A percentile compares a stretch with the other conserved stretches of the same genome.
Evolutionary conservation across 2,797 vertebrate species (phyloP).

Genomic region (Galagoides demidoff): DNA sequence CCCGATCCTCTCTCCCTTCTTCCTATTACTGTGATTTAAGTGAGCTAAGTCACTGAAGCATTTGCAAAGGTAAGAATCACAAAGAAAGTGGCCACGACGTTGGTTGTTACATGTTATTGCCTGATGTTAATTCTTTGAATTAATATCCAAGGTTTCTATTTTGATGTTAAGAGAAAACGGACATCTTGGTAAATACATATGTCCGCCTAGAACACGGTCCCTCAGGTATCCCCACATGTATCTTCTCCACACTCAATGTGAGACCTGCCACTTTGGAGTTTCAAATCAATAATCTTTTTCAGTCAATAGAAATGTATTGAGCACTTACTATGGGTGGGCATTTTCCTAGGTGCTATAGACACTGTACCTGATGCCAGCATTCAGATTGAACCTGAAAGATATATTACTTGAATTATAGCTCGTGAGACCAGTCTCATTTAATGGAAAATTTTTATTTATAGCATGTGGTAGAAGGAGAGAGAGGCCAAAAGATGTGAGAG

Average conservation of each 20-base stretch:
- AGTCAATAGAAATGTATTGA: conserved; percentile 25
- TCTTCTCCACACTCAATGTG: background rate
- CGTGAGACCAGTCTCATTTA: background rate
- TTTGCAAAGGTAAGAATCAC: background rate
- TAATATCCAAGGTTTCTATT: background rate
- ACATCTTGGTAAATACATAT: background rate
- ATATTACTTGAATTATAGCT: conserved; percentile 33
- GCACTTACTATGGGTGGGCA: background rate
- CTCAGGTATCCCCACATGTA: background rate
- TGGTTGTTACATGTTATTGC: background rate
- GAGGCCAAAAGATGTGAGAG: background rate
- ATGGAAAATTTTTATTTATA: conserved; percentile 31
- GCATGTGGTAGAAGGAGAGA: background rate
- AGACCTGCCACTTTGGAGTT: background rate
- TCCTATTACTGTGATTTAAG: background rate
- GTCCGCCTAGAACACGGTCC: background rate
- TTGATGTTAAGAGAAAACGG: background rate
- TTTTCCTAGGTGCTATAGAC: background rate
- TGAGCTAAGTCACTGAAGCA: background rate
- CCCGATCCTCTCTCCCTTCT: background rate
- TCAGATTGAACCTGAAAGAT: conserved; percentile 41
- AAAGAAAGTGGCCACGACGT: background rate
- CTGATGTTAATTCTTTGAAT: background rate
- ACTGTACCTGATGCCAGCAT: background rate
- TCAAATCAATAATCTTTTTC: conserved; percentile 27